Conservation (phyloP, 2,797 vertebrate species). For the Cottoperca gobio region DNA sequence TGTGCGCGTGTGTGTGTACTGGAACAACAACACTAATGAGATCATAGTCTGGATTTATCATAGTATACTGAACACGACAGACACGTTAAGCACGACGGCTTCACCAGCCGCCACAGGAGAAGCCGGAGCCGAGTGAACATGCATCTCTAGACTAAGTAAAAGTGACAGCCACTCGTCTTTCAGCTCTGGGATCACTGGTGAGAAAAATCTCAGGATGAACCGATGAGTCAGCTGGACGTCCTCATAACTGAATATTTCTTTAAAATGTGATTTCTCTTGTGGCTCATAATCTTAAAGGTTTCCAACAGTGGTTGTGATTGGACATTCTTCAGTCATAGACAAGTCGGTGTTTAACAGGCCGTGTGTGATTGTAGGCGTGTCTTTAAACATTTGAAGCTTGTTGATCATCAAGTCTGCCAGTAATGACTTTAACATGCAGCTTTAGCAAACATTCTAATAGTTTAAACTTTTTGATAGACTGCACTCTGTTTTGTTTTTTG, state of each 20-base stretch:
- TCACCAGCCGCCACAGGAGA: slow-evolving; percentile 7
- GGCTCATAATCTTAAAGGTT: background rate
- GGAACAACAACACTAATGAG: slow-evolving; percentile 12
- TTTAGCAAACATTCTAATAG: background rate
- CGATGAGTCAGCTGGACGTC: background rate
- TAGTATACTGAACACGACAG: slow-evolving; percentile 14
- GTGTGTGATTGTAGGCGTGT: background rate
- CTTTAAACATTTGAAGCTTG: background rate
- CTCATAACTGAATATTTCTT: background rate
- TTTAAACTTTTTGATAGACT: background rate
- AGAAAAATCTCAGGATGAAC: background rate
- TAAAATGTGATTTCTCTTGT: background rate
- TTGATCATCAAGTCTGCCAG: background rate
- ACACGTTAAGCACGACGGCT: slow-evolving; percentile 15
- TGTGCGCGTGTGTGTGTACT: too few relatives aligned
- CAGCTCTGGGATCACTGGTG: background rate
- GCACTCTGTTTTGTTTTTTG: background rate
- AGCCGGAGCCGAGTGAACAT: background rate
- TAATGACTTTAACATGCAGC: background rate
- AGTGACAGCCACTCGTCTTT: slow-evolving; percentile 25
- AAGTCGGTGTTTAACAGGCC: background rate
- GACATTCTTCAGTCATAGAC: background rate
- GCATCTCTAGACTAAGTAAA: slow-evolving; percentile 25
- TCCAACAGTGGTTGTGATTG: background rate
- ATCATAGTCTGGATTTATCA: slow-evolving; percentile 3